Evolutionary conservation across 2,113 vertebrate species (phyloP), one percentile per base, ranked within the genome.

Genomic region (Mirza zaza): DNA sequence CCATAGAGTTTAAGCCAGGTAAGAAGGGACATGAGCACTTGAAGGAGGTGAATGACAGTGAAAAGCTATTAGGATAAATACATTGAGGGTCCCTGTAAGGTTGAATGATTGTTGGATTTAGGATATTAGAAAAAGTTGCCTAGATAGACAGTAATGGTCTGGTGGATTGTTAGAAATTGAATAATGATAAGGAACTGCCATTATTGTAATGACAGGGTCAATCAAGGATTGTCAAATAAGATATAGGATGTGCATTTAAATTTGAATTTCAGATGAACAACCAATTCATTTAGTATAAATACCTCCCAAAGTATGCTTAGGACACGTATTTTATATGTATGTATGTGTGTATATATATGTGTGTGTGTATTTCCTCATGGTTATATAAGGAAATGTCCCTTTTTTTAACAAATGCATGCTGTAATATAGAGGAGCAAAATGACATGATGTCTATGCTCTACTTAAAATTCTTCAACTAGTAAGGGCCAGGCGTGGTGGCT

Each of bases 391-490:
- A 52, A 68, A 52, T 36, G 29, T 70, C 18, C 29, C 59, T 90
- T 42, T 93, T 93, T 65, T 70, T 18, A 87, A 67, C 13, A 90
- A 4, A 73, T 86, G 11, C 21, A 68, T 76, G 25, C 65, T 59
- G 27, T 67, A 45, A 45, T 86, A 86, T n/a, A 92, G n/a, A 86
- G 57, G 13, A 93, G 25, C 13, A 94, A 81, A 96, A 90, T 76
- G 50, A 67, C 17, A 59, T 50, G 21, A 11, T 39, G 20, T 81
- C 81, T 90, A 73, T 9, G 63, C 90, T 65, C 77, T 89, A 29
- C 52, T 70, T 85, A 79, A 83, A 90, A 52, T 71, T 20, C 34
- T 63, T 57, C 45, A 45, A 45, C 45, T 45, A 45, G 8, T 45
- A 45, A 45, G 8, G 45, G 45, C 45, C 45, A 45, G 45, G 45